Conservation (phyloP, 2,797 vertebrate species). For the Coendou prehensilis region DNA sequence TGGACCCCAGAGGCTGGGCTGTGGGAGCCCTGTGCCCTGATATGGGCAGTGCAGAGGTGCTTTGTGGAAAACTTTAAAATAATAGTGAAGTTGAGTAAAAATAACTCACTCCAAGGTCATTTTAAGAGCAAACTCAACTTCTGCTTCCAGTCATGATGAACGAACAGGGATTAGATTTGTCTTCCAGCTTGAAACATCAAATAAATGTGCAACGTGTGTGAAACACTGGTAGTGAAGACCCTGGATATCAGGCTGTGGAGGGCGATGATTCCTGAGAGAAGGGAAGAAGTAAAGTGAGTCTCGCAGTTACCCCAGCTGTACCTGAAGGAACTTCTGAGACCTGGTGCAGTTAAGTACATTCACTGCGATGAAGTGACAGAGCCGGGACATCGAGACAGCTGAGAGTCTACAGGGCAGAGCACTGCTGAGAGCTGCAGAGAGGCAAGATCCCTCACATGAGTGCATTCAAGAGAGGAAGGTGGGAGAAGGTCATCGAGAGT, state of each 20-base stretch:
- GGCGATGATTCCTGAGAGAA: neutral
- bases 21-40: neutral
- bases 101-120: neutral
- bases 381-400: neutral
- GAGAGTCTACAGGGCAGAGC: neutral
- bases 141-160: neutral
- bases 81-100: constrained; percentile 4
- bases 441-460: neutral
- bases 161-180: neutral
- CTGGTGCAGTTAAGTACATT: neutral
- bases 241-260: neutral
- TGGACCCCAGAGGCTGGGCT: neutral
- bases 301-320: neutral
- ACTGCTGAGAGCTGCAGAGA: neutral
- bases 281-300: neutral
- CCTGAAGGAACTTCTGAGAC: neutral
- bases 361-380: neutral
- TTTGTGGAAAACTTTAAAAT: neutral
- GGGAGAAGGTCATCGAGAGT: neutral
- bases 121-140: neutral
- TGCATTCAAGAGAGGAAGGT: neutral
- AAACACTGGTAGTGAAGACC: neutral
- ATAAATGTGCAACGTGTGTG: neutral
- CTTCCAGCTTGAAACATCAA: neutral
- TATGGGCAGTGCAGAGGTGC: neutral